Base-by-base conservation (phyloP, 2,797 vertebrate species). In the Streptopelia turtur region DNA sequence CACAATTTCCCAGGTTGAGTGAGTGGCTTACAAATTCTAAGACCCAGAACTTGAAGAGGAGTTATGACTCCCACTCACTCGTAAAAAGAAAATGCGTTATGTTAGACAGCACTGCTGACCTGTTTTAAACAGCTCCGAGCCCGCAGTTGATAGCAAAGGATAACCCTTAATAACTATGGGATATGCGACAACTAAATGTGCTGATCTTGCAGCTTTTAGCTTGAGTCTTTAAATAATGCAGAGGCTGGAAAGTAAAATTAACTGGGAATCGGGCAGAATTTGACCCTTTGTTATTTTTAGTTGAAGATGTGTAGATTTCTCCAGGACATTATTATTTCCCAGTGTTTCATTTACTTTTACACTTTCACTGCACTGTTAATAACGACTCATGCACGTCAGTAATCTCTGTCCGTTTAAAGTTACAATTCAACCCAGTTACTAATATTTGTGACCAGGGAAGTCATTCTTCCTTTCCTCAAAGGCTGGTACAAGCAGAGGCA, bases 41-140 rank as follows among this genome's bases (percentile, higher is more conserved):
- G 84, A 91, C 55, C n/a, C 87, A 71, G 70, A 95, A 57, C 17
- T 68, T 87, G 61, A 69, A 78, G 68, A 89, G 92, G 64, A 96
- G 85, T 53, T 94, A 47, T 4, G 60, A 79, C 13, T 69, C 11
- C 66, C 1, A 37, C 87, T 90, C 68, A 13, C 21, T 85, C 45
- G 4, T 43, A n/a, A 60, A 52, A 93, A 61, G 39, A 61, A 59
- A 77, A 78, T 5, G n/a, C 41, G 49, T 56, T 87, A 70, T 5
- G 2, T 9, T 30, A 68, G 57, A 63, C 76, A 95, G 88, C 70
- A 45, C 43, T 71, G 74, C 76, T 85, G 85, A 66, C 49, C 83
- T 82, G 60, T 14, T 85, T 37, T 20, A 52, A 83, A 53, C 53
- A 77, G 60, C 64, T 61, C 22, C 39, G 43, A 63, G 80, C 60